phyloP scores from a whole-genome alignment of 1,140 invertebrate genomes.

The Drosophila melanica region DNA sequence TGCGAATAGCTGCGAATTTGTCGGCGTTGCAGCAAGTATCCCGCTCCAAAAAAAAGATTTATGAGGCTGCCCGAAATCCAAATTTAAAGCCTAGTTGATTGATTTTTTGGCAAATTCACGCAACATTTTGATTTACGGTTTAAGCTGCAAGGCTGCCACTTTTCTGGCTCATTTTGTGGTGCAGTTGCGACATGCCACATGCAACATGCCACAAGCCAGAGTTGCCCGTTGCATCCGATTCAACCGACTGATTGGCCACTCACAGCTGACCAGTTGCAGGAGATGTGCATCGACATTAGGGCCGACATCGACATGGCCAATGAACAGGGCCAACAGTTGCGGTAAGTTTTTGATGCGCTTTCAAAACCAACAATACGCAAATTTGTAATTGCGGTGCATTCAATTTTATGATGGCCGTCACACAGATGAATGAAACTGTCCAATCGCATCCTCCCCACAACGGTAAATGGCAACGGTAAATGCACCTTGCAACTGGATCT shows the following conservation, averaged over 20 bases:
- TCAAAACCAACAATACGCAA: constrained; percentile 49
- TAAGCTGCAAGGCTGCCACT: background rate
- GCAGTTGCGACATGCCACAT: constrained; percentile 9
- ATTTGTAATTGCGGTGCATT: constrained; percentile 41
- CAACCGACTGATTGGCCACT: constrained; percentile 24
- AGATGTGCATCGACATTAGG: background rate
- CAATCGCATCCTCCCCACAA: background rate
- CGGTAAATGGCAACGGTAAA: constrained; percentile 8
- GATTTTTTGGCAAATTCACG: constrained; percentile 46
- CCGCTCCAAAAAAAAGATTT: constrained; percentile 41
- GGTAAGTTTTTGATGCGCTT: constrained; percentile 69
- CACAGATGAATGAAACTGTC: background rate
- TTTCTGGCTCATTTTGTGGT: background rate
- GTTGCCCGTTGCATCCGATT: background rate
- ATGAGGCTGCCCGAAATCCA: constrained; percentile 11
- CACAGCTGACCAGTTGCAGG: constrained; percentile 16
- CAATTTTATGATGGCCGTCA: constrained; percentile 42
- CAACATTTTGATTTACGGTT: constrained; percentile 10
- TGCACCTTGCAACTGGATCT: too few species aligned
- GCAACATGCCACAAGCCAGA: background rate
- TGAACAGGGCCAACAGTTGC: constrained; percentile 52
- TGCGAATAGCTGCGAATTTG: constrained; percentile 56
- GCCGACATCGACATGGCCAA: constrained; percentile 29
- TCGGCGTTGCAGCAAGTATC: constrained; percentile 31
- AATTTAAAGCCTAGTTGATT: constrained; percentile 32